Evolutionary conservation across 2,113 vertebrate genomes (phyloP), one percentile per base, ranked within the genome.

Genomic region (Phyllostomus discolor): DNA sequence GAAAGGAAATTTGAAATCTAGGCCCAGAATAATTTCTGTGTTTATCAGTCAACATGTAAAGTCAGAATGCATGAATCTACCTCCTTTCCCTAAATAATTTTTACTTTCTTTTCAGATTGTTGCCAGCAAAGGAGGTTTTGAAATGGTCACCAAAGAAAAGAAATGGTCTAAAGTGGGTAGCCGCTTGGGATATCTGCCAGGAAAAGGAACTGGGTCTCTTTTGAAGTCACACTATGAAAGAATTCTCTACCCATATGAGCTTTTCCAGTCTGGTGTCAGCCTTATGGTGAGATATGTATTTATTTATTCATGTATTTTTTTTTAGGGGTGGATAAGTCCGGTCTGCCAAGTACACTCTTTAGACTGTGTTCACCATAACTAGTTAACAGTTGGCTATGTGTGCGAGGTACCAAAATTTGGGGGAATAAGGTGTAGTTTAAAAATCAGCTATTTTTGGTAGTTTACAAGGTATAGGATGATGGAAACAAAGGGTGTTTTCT

Each of bases 181-280:
- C 91, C 99, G 99, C 7, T 99, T 99, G 98, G 99, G 99, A 83
- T 99, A 99, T 97, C 98, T 99, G n/a, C 97, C 99, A 2, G 99
- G 99, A 85, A 99, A 99, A 98, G 99, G 99, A 96, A 99, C 98
- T 1, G 99, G 99, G 2, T 99, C 99, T 0, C 97, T 99, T 84
- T 98, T 99, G 59, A 99, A 99, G 93, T 99, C 99, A 43, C 99
- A 99, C 96, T 99, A 99, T 80, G 99, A 99, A 96, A 98, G 99
- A 94, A 99, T 99, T 97, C 99, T 99, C 11, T 99, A 99, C 97
- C 99, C 99, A 1, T 99, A 99, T 5, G 99, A 99, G 85, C 99
- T 99, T 94, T 99, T 99, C 98, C 99, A 99, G 89, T 99, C 99
- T n/a, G 99, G 99, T 76, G 99, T 99, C 96, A 99, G 99, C 75